Base-by-base conservation (phyloP, 2,113 vertebrate species). In the Melanerpes formicivorus region DNA sequence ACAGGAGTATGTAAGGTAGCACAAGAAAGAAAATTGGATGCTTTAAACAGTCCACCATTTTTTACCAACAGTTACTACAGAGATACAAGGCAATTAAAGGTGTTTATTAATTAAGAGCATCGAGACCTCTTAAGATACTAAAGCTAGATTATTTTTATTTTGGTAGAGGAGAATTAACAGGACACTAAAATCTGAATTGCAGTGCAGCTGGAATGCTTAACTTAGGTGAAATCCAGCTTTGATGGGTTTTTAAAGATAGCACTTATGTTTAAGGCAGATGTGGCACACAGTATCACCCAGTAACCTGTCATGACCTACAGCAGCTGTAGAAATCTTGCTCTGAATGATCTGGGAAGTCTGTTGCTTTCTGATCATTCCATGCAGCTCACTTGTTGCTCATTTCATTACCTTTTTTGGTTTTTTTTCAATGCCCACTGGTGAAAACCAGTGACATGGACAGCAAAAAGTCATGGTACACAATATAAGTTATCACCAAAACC, bases 201-300 rank as follows among this genome's bases (percentile, higher is more conserved):
- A 42, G 1, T 72, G 64, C 17, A 67, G 26, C 32, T 27, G 55
- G 18, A 21, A 18, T 65, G 40, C 19, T 62, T 54, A 25, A 32
- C 60, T 71, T 52, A 4, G 19, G 34, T 56, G 59, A 88, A 81
- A 84, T 30, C 18, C 3, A 3, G 11, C 15, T 90, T 81, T 59
- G 65, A 23, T 75, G 42, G 17, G 10, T 62, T 87, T 86, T 55
- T 13, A 2, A 60, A 52, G 17, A 5, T 15, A 50, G 48, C 21
- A 50, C 42, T 44, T 37, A 4, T 14, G 60, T 91, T 86, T 81
- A 9, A 69, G 84, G 29, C 21, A 19, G 25, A 2, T 27, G 15
- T 1, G 29, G 0, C 44, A 84, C 14, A 13, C 1, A 0, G 1
- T 34, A 27, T 19, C 18, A 46, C n/a, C 42, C 54, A 60, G 48